Conservation (phyloP, 2,888 invertebrate genomes). For the Tenodera sinensis region DNA sequence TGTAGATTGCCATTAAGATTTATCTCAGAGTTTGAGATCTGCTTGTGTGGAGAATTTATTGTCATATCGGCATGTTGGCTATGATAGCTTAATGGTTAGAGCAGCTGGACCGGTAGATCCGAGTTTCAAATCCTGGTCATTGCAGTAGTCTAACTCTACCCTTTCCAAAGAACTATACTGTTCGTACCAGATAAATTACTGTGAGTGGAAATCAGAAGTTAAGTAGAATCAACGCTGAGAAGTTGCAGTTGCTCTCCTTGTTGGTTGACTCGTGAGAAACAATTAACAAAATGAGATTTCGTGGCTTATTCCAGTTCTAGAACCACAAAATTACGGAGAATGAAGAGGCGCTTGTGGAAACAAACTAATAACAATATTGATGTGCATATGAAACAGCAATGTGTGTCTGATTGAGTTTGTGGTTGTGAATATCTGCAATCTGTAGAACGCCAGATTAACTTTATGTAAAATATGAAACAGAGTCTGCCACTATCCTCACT, state of each 20-base stretch:
- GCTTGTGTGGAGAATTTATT: too few relatives aligned
- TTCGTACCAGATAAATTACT: too few relatives aligned
- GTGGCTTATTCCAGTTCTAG: background rate
- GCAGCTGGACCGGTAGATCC: too few relatives aligned
- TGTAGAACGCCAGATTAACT: background rate
- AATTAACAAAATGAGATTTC: background rate
- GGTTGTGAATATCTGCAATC: background rate
- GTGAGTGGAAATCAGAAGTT: too few relatives aligned
- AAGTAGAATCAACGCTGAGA: too few relatives aligned
- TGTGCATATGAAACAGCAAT: background rate
- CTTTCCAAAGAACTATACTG: too few relatives aligned
- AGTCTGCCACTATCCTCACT: background rate
- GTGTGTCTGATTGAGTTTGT: background rate
- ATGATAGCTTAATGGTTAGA: too few relatives aligned
- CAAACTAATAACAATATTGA: background rate
- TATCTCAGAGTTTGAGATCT: too few relatives aligned
- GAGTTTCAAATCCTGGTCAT: too few relatives aligned
- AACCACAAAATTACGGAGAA: background rate
- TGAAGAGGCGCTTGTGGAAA: background rate
- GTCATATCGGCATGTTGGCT: too few relatives aligned
- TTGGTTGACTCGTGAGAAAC: background rate
- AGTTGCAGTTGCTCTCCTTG: background rate
- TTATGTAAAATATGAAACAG: background rate
- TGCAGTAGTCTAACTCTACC: too few relatives aligned
- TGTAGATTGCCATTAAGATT: too few relatives aligned